Conservation (phyloP, 2,888 invertebrate genomes). For the Euzetes globulus region DNA sequence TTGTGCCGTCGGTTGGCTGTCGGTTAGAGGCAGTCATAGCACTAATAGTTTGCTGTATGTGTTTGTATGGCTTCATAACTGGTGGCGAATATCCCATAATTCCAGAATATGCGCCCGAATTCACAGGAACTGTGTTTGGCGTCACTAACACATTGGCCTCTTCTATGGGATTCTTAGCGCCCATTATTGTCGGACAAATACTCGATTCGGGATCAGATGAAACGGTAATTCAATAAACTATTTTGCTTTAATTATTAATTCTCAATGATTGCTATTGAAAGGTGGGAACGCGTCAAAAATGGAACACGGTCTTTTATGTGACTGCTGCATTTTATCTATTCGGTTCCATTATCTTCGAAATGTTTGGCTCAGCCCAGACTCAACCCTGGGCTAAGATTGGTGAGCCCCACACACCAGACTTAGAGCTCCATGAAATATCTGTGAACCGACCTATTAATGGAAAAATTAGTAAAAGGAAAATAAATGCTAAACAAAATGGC, state of each 20-base stretch:
- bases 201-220: slow-evolving; percentile 20
- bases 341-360: slow-evolving; percentile 16
- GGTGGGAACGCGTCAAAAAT: slow-evolving; percentile 10
- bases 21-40: neutral
- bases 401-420: neutral
- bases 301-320: slow-evolving; percentile 30
- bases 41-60: slow-evolving; percentile 26
- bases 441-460: neutral
- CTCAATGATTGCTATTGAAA: neutral
- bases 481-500: neutral
- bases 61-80: slow-evolving; percentile 28
- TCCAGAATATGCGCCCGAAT: slow-evolving; percentile 34
- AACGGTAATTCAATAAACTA: neutral
- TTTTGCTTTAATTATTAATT: neutral
- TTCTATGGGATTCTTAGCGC: slow-evolving; percentile 30
- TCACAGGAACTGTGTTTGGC: slow-evolving; percentile 32
- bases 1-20: slow-evolving; percentile 6
- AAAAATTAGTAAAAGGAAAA: neutral
- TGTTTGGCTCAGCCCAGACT: slow-evolving; percentile 29
- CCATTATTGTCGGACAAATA: slow-evolving; percentile 30
- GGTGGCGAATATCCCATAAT: slow-evolving; percentile 36
- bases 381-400: slow-evolving; percentile 29
- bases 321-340: slow-evolving; percentile 12
- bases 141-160: slow-evolving; percentile 23
- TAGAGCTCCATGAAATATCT: neutral